A percentile compares a stretch with the other conserved stretches of the same genome.
These are phyloP conservation scores for Chrysogorgia sp. DNA, from an alignment of 92 coral and sea anemone genomes.

Conservation along the genomic window DNA sequence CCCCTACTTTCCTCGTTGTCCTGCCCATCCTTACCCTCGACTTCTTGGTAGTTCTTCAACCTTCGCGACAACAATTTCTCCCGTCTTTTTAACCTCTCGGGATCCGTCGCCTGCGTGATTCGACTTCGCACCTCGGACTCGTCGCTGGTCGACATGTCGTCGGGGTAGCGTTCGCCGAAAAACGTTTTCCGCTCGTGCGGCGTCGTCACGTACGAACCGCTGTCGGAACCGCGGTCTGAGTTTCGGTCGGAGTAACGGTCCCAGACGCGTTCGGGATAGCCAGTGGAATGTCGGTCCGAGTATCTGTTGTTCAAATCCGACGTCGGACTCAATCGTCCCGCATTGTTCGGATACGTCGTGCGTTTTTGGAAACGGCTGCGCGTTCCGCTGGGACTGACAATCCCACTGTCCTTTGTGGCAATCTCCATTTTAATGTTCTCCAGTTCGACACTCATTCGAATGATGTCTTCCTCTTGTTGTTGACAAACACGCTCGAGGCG, in stretches of 20 bases:
- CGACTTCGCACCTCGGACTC: slow-evolving; percentile 36
- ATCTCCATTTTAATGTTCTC: slow-evolving; percentile 42
- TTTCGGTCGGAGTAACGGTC: slow-evolving; percentile 38
- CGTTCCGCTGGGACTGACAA: slow-evolving; percentile 28
- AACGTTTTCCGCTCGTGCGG: slow-evolving; percentile 42
- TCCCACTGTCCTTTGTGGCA: slow-evolving; percentile 45
- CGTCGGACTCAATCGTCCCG: slow-evolving; percentile 39
- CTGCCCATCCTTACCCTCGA: neutral
- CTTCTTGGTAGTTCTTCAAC: slow-evolving; percentile 26
- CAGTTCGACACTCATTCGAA: slow-evolving; percentile 41
- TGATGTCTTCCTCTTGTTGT: slow-evolving; percentile 92
- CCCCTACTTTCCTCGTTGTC: slow-evolving; percentile 11
- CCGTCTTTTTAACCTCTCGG: slow-evolving; percentile 31
- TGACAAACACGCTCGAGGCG: slow-evolving; percentile 83
- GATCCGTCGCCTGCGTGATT: neutral
- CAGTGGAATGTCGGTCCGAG: slow-evolving; percentile 42
- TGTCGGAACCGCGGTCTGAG: slow-evolving; percentile 35
- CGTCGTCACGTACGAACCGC: slow-evolving; percentile 44
- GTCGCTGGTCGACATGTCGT: slow-evolving; percentile 50
- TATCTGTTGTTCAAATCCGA: slow-evolving; percentile 30
- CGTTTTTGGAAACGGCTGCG: slow-evolving; percentile 12
- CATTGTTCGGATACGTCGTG: neutral
- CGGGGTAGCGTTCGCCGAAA: slow-evolving; percentile 39
- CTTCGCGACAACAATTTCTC: slow-evolving; percentile 40
- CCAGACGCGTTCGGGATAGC: slow-evolving; percentile 38